phyloP scores from a whole-genome alignment of 2,113 vertebrate species.

The Alectura lathami region DNA sequence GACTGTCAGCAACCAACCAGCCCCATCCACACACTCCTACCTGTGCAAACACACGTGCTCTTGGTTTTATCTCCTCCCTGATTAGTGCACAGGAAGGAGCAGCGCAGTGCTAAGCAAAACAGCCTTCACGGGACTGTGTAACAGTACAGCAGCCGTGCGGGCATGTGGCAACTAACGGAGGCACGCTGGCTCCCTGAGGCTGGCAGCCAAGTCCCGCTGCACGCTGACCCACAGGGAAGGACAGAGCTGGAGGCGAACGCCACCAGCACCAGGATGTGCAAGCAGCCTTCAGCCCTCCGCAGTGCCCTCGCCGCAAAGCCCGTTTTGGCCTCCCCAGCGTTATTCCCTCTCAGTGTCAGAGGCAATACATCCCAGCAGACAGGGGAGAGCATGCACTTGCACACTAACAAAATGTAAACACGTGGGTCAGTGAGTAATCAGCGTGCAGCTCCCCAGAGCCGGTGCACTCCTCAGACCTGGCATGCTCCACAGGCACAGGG shows the following conservation, averaged over 20 bases:
- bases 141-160: not conserved
- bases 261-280: accelerated
- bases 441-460: not conserved
- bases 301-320: not conserved
- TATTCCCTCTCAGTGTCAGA: not conserved
- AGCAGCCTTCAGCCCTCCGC: not conserved
- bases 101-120: not conserved
- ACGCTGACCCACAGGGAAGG: accelerated
- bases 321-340: not conserved
- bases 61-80: not conserved
- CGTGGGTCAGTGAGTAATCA: not conserved
- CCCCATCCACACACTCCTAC: not conserved
- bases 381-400: accelerated
- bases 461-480: accelerated
- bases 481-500: not conserved
- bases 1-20: not conserved
- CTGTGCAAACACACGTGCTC: not conserved
- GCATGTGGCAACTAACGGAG: not conserved
- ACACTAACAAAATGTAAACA: accelerated
- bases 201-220: not conserved
- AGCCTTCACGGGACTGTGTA: not conserved
- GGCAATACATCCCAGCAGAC: not conserved
- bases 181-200: accelerated
- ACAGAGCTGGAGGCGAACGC: not conserved
- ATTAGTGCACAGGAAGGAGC: not conserved